A percentile compares a stretch with the other conserved stretches of the same genome.
Conservation (phyloP, 2,888 invertebrate species). For the Platerodrilus igneus region DNA sequence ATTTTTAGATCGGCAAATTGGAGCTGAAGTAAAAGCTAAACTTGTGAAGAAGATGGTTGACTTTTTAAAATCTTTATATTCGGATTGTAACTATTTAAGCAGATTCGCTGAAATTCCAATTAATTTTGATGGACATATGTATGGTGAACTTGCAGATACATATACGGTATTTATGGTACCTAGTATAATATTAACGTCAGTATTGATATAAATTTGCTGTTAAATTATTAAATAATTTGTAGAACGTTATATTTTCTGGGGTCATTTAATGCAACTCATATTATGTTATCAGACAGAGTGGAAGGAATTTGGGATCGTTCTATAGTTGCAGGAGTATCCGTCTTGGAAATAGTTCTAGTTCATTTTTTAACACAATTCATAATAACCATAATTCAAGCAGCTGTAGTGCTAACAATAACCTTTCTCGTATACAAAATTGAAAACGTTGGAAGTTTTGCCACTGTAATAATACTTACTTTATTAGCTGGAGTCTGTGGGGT, state of each 20-base stretch:
- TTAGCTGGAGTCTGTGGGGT: slow-evolving; percentile 78
- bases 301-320: slow-evolving; percentile 87
- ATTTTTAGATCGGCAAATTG: slow-evolving; percentile 77
- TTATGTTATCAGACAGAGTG: slow-evolving; percentile 73
- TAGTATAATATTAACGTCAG: slow-evolving; percentile 77
- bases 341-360: slow-evolving; percentile 73
- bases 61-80: slow-evolving; percentile 60
- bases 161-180: slow-evolving; percentile 81
- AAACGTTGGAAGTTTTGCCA: slow-evolving; percentile 57
- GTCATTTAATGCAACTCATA: slow-evolving; percentile 74
- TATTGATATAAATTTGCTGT: slow-evolving; percentile 20
- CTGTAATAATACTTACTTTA: slow-evolving; percentile 62
- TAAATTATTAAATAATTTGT: slow-evolving; percentile 34
- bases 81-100: slow-evolving; percentile 58
- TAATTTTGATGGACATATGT: slow-evolving; percentile 65
- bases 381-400: slow-evolving; percentile 67
- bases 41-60: slow-evolving; percentile 64
- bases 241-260: slow-evolving; percentile 84
- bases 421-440: slow-evolving; percentile 60
- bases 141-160: slow-evolving; percentile 62
- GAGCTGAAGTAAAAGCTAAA: slow-evolving; percentile 65
- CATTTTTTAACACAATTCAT: slow-evolving; percentile 74
- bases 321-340: slow-evolving; percentile 77
- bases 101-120: slow-evolving; percentile 59
- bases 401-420: slow-evolving; percentile 57